A percentile compares a stretch with the other conserved stretches of the same genome.
Conservation (phyloP, 2,888 invertebrate species). For the Tiphia femorata region DNA sequence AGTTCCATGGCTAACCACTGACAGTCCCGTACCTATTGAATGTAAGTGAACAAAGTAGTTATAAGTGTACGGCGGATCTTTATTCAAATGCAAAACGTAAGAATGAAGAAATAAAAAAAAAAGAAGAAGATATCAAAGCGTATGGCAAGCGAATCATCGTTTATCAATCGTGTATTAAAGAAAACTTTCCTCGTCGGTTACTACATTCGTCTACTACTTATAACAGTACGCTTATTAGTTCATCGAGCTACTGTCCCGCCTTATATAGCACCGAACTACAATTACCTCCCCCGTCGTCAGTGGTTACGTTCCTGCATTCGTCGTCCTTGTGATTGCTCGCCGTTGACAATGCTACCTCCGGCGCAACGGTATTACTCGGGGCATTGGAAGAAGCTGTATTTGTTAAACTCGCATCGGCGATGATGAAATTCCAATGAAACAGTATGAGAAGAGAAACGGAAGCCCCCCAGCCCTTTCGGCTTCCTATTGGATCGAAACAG, state of each 20-base stretch:
- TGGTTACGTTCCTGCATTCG: slow-evolving; percentile 63
- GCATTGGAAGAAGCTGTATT: slow-evolving; percentile 66
- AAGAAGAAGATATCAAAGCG: too few relatives aligned
- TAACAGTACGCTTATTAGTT: too few relatives aligned
- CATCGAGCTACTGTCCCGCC: too few relatives aligned
- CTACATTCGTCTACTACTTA: too few relatives aligned
- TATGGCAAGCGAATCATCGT: too few relatives aligned
- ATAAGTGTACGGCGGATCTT: slow-evolving; percentile 3
- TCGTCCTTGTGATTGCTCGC: slow-evolving; percentile 48
- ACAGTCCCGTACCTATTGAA: slow-evolving; percentile 54
- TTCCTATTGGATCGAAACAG: slow-evolving; percentile 61
- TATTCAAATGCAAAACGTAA: slow-evolving; percentile 6
- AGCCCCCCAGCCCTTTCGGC: slow-evolving; percentile 63
- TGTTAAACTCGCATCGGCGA: slow-evolving; percentile 60
- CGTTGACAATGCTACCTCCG: slow-evolving; percentile 64
- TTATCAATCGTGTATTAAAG: too few relatives aligned
- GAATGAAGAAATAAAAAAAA: background rate
- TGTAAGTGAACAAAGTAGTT: slow-evolving; percentile 7
- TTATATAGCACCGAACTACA: too few relatives aligned
- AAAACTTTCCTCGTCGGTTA: too few relatives aligned
- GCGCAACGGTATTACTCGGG: slow-evolving; percentile 52
- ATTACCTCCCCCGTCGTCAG: slow-evolving; percentile 54
- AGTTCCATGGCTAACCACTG: slow-evolving; percentile 57
- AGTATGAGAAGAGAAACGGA: slow-evolving; percentile 56
- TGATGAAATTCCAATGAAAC: slow-evolving; percentile 53